phyloP scores from a whole-genome alignment of 2,113 vertebrate species.

The Hypocryptadius cinnamomeus region DNA sequence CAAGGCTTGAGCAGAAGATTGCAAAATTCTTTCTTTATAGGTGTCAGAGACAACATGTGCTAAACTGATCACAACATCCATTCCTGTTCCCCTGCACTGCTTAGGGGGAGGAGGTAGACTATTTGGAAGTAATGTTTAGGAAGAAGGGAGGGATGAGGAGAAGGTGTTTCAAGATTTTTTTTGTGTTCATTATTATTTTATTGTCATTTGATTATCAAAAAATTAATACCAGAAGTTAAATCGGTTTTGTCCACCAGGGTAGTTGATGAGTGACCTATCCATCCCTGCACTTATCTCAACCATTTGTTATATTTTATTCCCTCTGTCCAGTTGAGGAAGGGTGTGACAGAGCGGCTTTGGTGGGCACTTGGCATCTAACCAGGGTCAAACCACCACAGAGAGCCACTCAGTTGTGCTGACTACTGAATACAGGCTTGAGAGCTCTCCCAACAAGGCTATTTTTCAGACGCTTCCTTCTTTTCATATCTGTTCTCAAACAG shows the following conservation, averaged over 20 bases:
- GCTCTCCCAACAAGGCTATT: background rate
- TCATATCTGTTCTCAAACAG: background rate
- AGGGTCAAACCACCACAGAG: background rate
- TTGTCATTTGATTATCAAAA: background rate
- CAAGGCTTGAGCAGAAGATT: background rate
- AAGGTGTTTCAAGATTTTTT: background rate
- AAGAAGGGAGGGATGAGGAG: background rate
- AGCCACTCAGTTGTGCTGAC: background rate
- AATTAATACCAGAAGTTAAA: background rate
- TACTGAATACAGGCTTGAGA: background rate
- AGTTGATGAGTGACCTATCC: background rate
- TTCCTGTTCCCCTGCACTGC: accelerated
- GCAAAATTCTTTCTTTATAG: background rate
- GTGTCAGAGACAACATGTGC: background rate
- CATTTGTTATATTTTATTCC: background rate
- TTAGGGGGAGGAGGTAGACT: background rate
- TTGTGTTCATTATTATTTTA: background rate
- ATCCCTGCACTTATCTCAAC: background rate
- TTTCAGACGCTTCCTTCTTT: background rate
- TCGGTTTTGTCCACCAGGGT: accelerated
- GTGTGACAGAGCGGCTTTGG: background rate
- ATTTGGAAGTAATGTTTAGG: background rate
- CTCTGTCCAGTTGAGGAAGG: background rate
- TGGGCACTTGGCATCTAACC: background rate
- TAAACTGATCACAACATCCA: background rate